Evolutionary conservation across 2,888 invertebrate species (phyloP), one percentile per base, ranked within the genome.

Genomic region (Taenaris catops): DNA sequence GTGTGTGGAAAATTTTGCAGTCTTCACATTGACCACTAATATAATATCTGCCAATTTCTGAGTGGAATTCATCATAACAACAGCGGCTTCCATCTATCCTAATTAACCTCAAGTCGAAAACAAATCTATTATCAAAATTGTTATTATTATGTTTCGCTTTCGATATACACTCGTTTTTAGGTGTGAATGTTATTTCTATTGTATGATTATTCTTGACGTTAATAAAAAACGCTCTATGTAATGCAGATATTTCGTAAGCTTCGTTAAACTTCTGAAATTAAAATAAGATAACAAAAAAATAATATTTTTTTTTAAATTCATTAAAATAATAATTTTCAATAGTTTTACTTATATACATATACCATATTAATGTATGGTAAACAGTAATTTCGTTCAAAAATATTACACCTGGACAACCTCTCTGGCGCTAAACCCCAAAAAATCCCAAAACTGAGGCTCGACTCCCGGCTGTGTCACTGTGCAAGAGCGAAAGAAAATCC

Each of bases 1-100:
- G 91, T 9, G 55, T 47, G 41, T 90, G 68, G 2, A 57, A 58
- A 7, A 91, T 60, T 11, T 64, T 58, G 12, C 87, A 75, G 25
- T 69, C 62, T 63, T 90, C 89, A 37, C 78, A 86, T 55, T 88
- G 78, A 0, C 90, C 91, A 50, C 89, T 83, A 8, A 91, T 64
- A 41, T 90, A 89, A 35, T 89, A 76, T 32, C 88, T 70, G 1
- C 88, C 80, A 21, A 79, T 64, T 70, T 87, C 87, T 8, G 76
- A 65, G 49, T 86, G 83, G 12, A 51, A 45, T 48, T 83, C 83
- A 42, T 67, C 54, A 34, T 63, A 46, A 43, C 84, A 84, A 48
- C 81, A 84, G n/a, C 60, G 58, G 26, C 44, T 46, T 18, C 69
- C 76, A 39, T 79, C 66, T 1, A 72, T 63, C 54, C 68, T 65